These are phyloP conservation scores for Sorex maritimensis DNA, from an alignment of 2,797 vertebrate genomes.

Conservation along the genomic window DNA sequence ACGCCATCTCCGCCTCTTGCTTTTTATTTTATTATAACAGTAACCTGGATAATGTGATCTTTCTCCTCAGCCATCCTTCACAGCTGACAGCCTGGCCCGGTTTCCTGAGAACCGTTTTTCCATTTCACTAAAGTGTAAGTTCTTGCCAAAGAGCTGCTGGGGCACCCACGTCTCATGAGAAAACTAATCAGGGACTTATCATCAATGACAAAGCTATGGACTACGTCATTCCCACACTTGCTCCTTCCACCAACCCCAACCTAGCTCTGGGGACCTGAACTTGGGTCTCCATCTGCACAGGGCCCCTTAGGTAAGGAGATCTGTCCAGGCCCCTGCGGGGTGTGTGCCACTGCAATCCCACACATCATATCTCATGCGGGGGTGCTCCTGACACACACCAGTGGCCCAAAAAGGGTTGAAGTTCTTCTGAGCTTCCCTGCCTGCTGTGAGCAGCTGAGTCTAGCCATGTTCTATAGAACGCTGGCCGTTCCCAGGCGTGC, in stretches of 20 bases:
- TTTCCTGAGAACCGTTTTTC: constrained; percentile 49
- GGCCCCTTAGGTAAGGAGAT: not conserved
- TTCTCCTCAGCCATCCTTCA: constrained; percentile 68
- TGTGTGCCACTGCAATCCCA: not conserved
- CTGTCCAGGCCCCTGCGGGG: not conserved
- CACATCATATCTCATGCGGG: no score
- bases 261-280: not conserved
- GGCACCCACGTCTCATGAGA: constrained; percentile 25
- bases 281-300: not conserved
- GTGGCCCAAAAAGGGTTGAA: not conserved
- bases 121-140: constrained; percentile 39
- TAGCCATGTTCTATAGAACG: constrained; percentile 13
- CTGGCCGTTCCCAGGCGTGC: not conserved
- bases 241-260: not conserved
- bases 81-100: constrained; percentile 14
- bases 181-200: constrained; percentile 36
- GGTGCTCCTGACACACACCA: not conserved
- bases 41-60: constrained; percentile 72
- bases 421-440: not conserved
- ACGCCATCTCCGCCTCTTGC: constrained; percentile 18
- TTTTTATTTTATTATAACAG: constrained; percentile 54
- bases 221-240: not conserved
- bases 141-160: constrained; percentile 6
- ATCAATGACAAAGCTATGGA: not conserved
- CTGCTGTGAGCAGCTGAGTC: constrained; percentile 25